Percentiles rank a stretch among this genome's conserved stretches.
These are phyloP conservation scores for Phoxinus phoxinus DNA, from an alignment of 2,113 vertebrate genomes.

Conservation along the genomic window DNA sequence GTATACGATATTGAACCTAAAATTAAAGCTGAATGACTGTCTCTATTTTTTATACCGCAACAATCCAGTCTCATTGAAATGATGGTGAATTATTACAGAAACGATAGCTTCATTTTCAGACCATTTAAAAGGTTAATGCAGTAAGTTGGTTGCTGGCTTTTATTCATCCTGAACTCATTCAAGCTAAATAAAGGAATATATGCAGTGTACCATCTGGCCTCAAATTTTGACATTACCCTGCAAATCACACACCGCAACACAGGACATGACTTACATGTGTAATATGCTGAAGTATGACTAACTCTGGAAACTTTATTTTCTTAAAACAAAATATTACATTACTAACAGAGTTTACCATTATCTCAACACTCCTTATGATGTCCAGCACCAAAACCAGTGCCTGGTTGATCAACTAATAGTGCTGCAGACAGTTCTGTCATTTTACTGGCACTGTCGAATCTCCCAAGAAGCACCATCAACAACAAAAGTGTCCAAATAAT, in stretches of 20 bases:
- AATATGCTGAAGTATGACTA: background rate
- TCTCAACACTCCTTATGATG: background rate
- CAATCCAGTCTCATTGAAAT: too few relatives aligned
- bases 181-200: background rate
- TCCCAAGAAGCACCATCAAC: background rate
- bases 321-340: slow-evolving; percentile 16
- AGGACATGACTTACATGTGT: background rate
- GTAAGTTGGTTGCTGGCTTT: background rate
- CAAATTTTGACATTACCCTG: background rate
- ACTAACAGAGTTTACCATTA: background rate
- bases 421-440: background rate
- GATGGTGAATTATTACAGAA: too few relatives aligned
- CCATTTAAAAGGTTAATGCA: background rate
- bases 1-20: too few relatives aligned
- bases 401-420: background rate
- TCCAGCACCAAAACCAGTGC: background rate
- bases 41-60: too few relatives aligned
- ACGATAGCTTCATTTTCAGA: background rate
- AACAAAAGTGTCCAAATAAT: background rate
- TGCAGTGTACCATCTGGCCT: background rate
- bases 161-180: background rate
- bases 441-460: background rate
- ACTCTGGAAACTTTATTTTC: background rate
- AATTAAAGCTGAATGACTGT: too few relatives aligned
- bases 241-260: background rate